Base-by-base conservation (phyloP, 2,113 vertebrate genomes). In the Aythya baeri region DNA sequence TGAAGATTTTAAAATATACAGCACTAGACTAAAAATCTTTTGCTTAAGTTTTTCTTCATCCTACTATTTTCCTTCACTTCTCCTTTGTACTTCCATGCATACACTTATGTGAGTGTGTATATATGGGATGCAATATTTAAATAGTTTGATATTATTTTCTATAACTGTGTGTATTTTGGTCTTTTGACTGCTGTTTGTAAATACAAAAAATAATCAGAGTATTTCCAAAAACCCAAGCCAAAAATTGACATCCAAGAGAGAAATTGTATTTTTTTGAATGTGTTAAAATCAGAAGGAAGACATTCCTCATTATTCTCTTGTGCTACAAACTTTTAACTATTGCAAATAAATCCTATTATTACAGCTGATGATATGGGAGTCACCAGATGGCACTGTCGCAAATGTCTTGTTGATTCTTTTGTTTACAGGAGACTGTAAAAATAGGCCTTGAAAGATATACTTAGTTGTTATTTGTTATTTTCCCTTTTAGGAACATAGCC, bases 351-450 rank as follows among this genome's bases (percentile, higher is more conserved):
- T 38, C 23, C 23, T 41, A 14, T 61, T 88, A 20, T 34, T 50
- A n/a, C 14, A 25, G 29, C 49, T 65, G 27, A 27, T 13, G 41
- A 12, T 13, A 17, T 25, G 27, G 50, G 34, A 78, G 73, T 91
- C 96, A 95, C 86, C 88, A 97, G 95, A 79, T 96, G 96, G 96
- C 93, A 88, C 88, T 96, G 62, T 95, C 81, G 86, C 44, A 84
- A 92, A 46, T 0, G 22, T 72, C 85, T 86, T 86, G 29, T 21
- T 88, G 31, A 62, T 86, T 84, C 91, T 96, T 93, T 95, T 96
- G 88, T 93, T 70, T 86, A 8, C 57, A 44, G 43, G 32, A 75
- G 49, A 34, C 49, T 2, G 4, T 57, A 70, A 66, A 90, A 84
- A 61, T 16, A 86, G 41, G 49, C 59, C 32, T 91, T 93, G 49